Base-by-base conservation (phyloP, 2,888 invertebrate species). In the Hirtodrosophila confusa region DNA sequence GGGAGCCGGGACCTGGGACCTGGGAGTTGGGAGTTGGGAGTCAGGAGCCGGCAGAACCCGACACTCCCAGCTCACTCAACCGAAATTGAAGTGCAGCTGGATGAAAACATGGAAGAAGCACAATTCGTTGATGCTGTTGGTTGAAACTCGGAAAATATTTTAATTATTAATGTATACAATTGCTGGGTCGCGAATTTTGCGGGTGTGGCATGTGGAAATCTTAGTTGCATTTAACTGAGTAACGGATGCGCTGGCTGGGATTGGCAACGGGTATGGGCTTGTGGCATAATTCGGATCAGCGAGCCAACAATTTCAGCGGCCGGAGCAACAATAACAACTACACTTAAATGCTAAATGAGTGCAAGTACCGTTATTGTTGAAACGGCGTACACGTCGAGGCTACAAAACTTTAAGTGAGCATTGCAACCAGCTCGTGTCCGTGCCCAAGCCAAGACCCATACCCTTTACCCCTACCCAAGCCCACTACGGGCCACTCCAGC, bases 331-430 rank as follows among this genome's bases (percentile, higher is more conserved):
- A 69, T 74, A 74, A 63, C 75, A 82, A 86, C 85, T 37, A 71
- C 80, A 84, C 86, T 88, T 87, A 80, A 86, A 86, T 83, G 80
- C 78, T 86, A 83, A 88, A 89, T 88, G 84, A 85, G 88, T 78
- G 87, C 86, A 89, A 89, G 80, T 84, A 60, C 62, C 66, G 63
- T 72, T 75, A 65, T 77, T 75, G 10, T 64, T 31, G 64, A 7
- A 77, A 78, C 60, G 58, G 17, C 40, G 35, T 40, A 45, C 31
- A 31, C 9, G 39, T 23, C n/a, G 43, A 33, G 39, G 31, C 27
- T 41, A 12, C 41, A 53, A 61, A 74, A 76, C 83, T 85, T 83
- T 72, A 79, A 74, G 71, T 73, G 72, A 80, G 65, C 80, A 78
- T 67, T 56, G 55, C 60, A 37, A 37, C 44, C 17, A 17, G 60